Percentiles rank a stretch among this genome's conserved stretches.
phyloP scores from a whole-genome alignment of 1,140 invertebrate genomes.

The Drosophila lacteicornis region DNA sequence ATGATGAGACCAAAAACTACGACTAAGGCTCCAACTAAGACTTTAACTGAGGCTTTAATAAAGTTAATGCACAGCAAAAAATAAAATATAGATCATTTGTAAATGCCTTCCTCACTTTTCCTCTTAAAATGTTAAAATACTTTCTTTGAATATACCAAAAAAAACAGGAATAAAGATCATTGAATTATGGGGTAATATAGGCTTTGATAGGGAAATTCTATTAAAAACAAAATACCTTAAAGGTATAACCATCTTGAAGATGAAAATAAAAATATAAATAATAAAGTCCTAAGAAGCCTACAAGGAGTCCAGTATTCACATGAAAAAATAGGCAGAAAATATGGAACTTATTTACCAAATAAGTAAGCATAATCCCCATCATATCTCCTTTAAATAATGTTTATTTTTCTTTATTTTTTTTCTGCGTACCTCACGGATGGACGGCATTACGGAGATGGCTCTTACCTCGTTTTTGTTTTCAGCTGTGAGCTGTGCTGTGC shows the following conservation, averaged over 20 bases:
- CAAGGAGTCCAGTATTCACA: neutral
- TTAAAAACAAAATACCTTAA: neutral
- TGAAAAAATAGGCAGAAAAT: neutral
- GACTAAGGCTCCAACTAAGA: conserved; percentile 3
- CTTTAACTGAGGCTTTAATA: neutral
- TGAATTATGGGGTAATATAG: too few species aligned
- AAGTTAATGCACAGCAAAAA: conserved; percentile 2
- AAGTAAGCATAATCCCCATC: neutral
- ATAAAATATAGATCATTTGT: neutral
- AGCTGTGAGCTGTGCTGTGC: conserved; percentile 11
- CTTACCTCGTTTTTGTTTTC: conserved; percentile 26
- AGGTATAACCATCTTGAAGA: too few species aligned
- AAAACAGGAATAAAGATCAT: too few species aligned
- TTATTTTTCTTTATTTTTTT: neutral
- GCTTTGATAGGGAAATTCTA: too few species aligned
- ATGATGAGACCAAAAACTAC: conserved; percentile 25
- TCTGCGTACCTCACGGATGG: conserved; percentile 5
- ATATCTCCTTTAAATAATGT: neutral
- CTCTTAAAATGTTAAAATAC: too few species aligned
- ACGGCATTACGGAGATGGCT: conserved; percentile 8
- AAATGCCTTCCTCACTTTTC: neutral
- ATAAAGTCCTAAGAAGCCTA: neutral
- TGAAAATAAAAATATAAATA: neutral
- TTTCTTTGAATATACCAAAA: too few species aligned
- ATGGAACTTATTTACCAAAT: neutral